Percentiles rank a stretch among this genome's conserved stretches.
Evolutionary conservation across 30 jellyfish, hydroid and myxozoan genomes (phyloP).

Genomic region (Hydractinia symbiolongicarpus): DNA sequence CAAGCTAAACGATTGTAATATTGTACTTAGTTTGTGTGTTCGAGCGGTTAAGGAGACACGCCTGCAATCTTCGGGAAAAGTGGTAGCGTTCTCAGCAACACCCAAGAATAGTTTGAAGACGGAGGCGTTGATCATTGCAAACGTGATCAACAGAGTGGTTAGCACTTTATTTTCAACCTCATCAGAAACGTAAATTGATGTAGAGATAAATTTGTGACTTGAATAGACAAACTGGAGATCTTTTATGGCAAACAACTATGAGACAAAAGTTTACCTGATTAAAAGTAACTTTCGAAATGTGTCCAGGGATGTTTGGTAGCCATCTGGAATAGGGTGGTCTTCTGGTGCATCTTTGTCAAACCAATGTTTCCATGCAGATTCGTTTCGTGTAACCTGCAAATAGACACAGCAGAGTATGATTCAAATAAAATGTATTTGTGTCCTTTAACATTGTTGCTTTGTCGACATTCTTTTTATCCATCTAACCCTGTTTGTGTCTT

Average conservation of each 20-base stretch:
- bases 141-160: too few species aligned
- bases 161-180: too few species aligned
- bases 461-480: too few species aligned
- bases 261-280: constrained; percentile 46
- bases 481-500: not conserved
- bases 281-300: constrained; percentile 65
- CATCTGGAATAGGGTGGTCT: constrained; percentile 86
- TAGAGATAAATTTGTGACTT: not conserved
- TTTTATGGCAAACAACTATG: not conserved
- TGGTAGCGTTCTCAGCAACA: too few species aligned
- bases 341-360: constrained; percentile 92
- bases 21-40: too few species aligned
- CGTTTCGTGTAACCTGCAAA: constrained; percentile 73
- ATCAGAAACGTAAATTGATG: too few species aligned
- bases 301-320: constrained; percentile 80
- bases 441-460: too few species aligned
- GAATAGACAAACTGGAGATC: not conserved
- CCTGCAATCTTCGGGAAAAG: too few species aligned
- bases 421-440: not conserved
- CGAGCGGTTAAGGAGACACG: too few species aligned
- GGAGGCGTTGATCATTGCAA: too few species aligned
- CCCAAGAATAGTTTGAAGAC: too few species aligned
- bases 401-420: not conserved
- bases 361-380: constrained; percentile 79
- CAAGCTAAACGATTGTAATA: too few species aligned